Evolutionary conservation across 35 echinoderm and acorn worm genomes (phyloP), one percentile per base, ranked within the genome.

Genomic region (Apostichopus japonicus): DNA sequence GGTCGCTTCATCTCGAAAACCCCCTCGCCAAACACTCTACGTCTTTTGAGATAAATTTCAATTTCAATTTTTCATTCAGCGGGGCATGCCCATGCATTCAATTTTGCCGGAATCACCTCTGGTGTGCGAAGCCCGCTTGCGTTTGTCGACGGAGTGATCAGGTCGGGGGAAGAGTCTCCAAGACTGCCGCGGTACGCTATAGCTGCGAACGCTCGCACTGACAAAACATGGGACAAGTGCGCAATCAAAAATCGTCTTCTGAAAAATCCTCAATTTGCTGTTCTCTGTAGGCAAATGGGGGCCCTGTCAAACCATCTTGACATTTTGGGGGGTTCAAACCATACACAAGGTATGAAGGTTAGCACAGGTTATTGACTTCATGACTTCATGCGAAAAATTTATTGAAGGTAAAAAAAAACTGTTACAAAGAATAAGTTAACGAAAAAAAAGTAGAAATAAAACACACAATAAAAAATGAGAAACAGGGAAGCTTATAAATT

Each of bases 361-460:
- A 84, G 54, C 15, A 23, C 55, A 84, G 81, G 81, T 84, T 84
- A 58, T 84, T 84, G 81, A 84, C 81, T 84, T 75, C n/a, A 75
- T 75, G 71, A 75, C 71, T 75, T n/a, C n/a, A n/a, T 75, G 71
- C n/a, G 71, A 15, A 61, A 75, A 75, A 75, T 75, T 75, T 75
- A 75, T 75, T 75, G 71, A 75, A 75, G 71, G 71, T 75, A 75
- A 75, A 75, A 67, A 44, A 44, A 61, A 61, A 10, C 57, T 61
- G 57, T 61, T 23, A 21, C 71, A 75, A 75, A 21, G 71, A 75
- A 75, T 14, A 75, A 75, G 71, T 75, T 75, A 75, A 19, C 1
- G n/a, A 14, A n/a, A 75, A 23, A 23, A 19, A 19, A 75, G n/a
- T 21, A 73, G n/a, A 13, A 75, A 75, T 44, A 44, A 44, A 44